Evolutionary conservation across 2,113 vertebrate genomes (phyloP), one percentile per base, ranked within the genome.

Genomic region (Notiomystis cincta): DNA sequence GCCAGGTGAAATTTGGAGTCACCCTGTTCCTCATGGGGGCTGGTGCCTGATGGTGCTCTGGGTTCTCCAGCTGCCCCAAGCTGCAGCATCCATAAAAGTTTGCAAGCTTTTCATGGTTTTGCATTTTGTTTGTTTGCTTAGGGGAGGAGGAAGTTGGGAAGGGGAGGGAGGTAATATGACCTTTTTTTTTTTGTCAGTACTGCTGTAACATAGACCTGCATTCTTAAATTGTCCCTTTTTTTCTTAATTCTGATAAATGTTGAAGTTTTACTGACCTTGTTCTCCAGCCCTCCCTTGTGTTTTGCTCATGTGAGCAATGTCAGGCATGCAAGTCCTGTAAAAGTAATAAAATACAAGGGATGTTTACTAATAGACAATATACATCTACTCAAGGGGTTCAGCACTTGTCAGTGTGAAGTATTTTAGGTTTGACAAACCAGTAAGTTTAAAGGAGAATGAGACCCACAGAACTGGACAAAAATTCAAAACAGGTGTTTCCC

Each of bases 241-340:
- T 54, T 37, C 23, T 21, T 54, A 57, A 31, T 47, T 82, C 47
- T 65, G 58, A 40, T 42, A 58, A 45, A 77, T 58, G 53, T 38
- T 70, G 23, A 57, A 17, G 8, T 50, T 54, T 69, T 81, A 35
- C 69, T 51, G 38, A 31, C 71, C 0, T 2, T 70, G 45, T 83
- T 91, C 72, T 89, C 60, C 80, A 94, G 48, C 64, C 28, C 60
- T 95, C 87, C 69, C 56, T 51, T 94, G 83, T 62, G 58, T 82
- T 94, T 64, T 64, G 6, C 81, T 75, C 35, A 4, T 21, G 22
- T 54, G 89, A 72, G 33, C 25, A 48, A 4, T 8, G 24, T 25
- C 4, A 37, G 37, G 15, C 57, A 71, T 51, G 38, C 31, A 65
- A 65, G 53, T 81, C 40, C 45, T 87, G 27, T 84, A 37, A 28